Evolutionary conservation across 37 sponge, comb jelly and placozoan species (phyloP).

Genomic region (Halichondria panicea): DNA sequence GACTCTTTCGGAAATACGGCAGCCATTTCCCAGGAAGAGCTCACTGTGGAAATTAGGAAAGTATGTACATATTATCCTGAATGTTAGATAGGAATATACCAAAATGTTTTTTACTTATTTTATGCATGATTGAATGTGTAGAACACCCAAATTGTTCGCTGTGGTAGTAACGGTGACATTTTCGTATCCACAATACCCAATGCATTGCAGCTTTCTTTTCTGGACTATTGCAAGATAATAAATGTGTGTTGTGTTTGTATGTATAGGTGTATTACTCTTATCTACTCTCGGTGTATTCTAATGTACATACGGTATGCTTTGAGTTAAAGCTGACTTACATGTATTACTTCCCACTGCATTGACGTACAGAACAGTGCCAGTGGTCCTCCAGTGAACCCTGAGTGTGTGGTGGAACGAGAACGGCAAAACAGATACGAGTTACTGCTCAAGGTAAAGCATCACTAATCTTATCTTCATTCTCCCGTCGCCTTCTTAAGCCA

Average conservation of each 20-base stretch:
- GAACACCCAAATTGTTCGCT: no score
- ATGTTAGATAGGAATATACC: neutral
- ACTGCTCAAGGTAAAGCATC: constrained; percentile 56
- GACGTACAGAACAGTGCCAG: constrained; percentile 19
- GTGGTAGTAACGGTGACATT: neutral
- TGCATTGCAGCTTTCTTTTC: no score
- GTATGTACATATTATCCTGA: constrained; percentile 11
- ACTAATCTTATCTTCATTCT: no score
- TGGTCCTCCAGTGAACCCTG: constrained; percentile 47
- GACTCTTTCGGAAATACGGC: constrained; percentile 74
- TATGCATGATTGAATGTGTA: no score
- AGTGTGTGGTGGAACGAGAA: constrained; percentile 48
- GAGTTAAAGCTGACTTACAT: neutral
- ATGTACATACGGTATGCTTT: neutral
- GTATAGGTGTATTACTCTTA: no score
- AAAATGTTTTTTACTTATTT: no score
- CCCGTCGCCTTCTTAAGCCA: no score
- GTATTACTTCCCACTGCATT: neutral
- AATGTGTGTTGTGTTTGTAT: no score
- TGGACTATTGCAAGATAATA: no score
- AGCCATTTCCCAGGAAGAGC: constrained; percentile 13
- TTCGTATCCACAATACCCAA: neutral
- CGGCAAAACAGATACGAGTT: constrained; percentile 41
- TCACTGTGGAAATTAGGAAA: constrained; percentile 57
- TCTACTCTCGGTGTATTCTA: neutral